Evolutionary conservation across 2,113 vertebrate species (phyloP).

Genomic region (Spermophilus dauricus): DNA sequence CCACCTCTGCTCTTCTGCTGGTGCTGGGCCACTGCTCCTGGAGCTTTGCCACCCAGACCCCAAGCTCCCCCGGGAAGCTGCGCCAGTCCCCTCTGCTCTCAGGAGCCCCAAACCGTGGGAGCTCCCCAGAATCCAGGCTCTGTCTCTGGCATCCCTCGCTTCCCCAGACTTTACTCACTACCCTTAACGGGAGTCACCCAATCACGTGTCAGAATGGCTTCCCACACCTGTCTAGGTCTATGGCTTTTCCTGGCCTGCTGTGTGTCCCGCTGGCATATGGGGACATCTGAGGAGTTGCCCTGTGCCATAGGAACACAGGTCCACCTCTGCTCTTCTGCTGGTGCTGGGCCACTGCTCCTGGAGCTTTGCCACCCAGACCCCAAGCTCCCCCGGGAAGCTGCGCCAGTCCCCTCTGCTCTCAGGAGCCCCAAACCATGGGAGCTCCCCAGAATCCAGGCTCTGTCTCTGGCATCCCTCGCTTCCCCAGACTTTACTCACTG

Average conservation of each 20-base stretch:
- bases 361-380: no score
- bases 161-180: neutral
- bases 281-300: neutral
- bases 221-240: no score
- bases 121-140: neutral
- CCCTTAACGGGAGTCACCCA: no score
- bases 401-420: no score
- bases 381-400: no score
- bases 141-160: neutral
- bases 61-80: no score
- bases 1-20: neutral
- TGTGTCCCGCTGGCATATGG: fast-evolving
- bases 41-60: no score
- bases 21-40: neutral
- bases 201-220: no score
- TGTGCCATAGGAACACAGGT: neutral
- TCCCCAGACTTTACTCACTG: no score
- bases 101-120: neutral
- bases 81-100: no score
- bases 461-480: neutral
- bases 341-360: neutral
- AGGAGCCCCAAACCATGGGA: neutral
- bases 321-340: neutral
- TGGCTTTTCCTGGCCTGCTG: neutral
- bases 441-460: neutral